Base-by-base conservation (phyloP, 2,888 invertebrate genomes). In the Luperina nickerlii region DNA sequence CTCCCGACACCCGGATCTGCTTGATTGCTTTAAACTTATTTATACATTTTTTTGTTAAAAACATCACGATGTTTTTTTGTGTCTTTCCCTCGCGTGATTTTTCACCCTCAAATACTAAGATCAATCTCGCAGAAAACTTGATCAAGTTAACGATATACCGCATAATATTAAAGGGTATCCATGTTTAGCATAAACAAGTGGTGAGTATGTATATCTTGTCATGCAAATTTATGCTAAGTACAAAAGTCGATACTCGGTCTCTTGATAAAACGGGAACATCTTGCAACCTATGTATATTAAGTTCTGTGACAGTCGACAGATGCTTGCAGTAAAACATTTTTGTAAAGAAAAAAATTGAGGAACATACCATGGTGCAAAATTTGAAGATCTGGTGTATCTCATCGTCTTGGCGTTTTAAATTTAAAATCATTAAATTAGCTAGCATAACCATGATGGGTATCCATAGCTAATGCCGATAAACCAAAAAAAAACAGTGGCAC, bases 221-320 rank as follows among this genome's bases (percentile, higher is more conserved):
- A 96, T 96, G 96, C 94, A 96, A 96, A 96, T 96, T 95, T 96
- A 96, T 96, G 96, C 94, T 95, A 96, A 96, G 93, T 93, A 92
- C 92, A 93, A 93, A 95, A 95, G 94, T 95, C 95, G 95, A 96
- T 96, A 95, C 94, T 91, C 88, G 92, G 93, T 93, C 94, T 87
- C 86, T 87, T 86, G 87, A 89, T 87, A 84, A 84, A 84, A 87
- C 51, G 87, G 51, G 87, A 81, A 84, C 87, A 87, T 86, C 86
- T 84, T 84, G 78, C 65, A 76, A 78, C 76, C 83, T 80, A 88
- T 87, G 88, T 89, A 88, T 85, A 82, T 74, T 74, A 81, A 76
- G 78, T 79, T 82, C n/a, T 69, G 77, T 65, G 51, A 70, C 87
- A 83, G 38, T 11, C 42, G 38, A 67, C 80, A 85, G 68, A 69